These are phyloP conservation scores for Agrotis exclamationis DNA, from an alignment of 2,888 invertebrate genomes.

Conservation along the genomic window DNA sequence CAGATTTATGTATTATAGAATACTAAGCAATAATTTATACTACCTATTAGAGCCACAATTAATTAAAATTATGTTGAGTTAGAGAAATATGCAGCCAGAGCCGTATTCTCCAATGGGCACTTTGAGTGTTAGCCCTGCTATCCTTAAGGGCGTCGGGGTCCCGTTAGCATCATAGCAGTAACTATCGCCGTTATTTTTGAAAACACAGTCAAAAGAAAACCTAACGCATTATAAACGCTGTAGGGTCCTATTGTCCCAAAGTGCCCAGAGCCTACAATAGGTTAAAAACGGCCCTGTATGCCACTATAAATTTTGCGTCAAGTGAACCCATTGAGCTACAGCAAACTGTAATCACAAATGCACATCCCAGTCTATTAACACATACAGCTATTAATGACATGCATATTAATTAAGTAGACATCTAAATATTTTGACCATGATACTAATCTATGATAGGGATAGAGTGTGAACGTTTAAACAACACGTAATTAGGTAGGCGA, in stretches of 20 bases:
- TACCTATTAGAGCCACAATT: conserved; percentile 21
- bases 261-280: no score
- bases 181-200: no score
- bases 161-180: no score
- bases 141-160: no score
- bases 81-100: conserved; percentile 22
- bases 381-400: conserved; percentile 24
- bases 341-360: conserved; percentile 21
- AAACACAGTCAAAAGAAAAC: no score
- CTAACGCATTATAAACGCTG: no score
- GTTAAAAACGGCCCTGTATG: no score
- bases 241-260: no score
- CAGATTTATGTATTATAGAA: conserved; percentile 20
- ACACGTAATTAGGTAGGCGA: conserved; percentile 68
- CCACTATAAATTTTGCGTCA: conserved; percentile 19
- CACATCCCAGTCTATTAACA: conserved; percentile 34
- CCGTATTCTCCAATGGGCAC: no score
- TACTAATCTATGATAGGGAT: conserved; percentile 63
- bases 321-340: conserved; percentile 4
- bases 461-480: conserved; percentile 61
- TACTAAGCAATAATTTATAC: conserved; percentile 32
- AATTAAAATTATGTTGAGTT: conserved; percentile 39
- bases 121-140: no score
- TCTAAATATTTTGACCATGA: conserved; percentile 67
- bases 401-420: conserved; percentile 56